Evolutionary conservation across 2,113 vertebrate genomes (phyloP), one percentile per base, ranked within the genome.

Genomic region (Pteronura brasiliensis): DNA sequence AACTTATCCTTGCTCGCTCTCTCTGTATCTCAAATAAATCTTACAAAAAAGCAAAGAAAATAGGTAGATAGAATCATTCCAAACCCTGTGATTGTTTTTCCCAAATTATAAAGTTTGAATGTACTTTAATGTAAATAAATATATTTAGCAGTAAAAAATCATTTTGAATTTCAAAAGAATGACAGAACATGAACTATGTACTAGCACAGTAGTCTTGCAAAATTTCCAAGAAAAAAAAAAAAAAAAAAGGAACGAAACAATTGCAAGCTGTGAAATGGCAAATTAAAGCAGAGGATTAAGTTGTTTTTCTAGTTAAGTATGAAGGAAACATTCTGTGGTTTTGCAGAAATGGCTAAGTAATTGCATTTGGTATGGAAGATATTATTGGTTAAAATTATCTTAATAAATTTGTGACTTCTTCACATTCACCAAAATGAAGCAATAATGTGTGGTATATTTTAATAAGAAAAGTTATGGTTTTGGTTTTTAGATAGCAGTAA

Each of bases 271-370:
- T 97, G 65, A 97, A 93, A 88, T 59, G 52, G 29, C 31, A 88
- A 82, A 90, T 63, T 59, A 93, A 93, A 88, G 42, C 9, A 69
- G 36, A 92, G 55, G 52, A 93, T 80, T 72, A 74, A 82, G n/a
- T 84, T 93, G 61, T 76, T 96, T 89, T 93, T 79, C 23, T 52
- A 83, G 89, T 92, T 93, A 85, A 55, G 74, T 76, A 90, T 90
- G 13, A 34, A 49, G 29, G 10, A 21, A 83, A 44, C 74, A 72
- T 39, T 59, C 17, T 90, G 52, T 83, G 27, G 31, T 86, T 92
- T 91, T 95, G 8, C 18, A 96, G 25, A 97, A 93, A 85, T 90
- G 47, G 29, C 27, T 81, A 95, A 86, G 72, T 85, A 90, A 92
- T 86, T 93, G 8, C 47, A 96, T 96, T 95, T 80, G 23, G 1